Evolutionary conservation across 1,140 invertebrate genomes (phyloP).

Genomic region (Drosophila fuyamai): DNA sequence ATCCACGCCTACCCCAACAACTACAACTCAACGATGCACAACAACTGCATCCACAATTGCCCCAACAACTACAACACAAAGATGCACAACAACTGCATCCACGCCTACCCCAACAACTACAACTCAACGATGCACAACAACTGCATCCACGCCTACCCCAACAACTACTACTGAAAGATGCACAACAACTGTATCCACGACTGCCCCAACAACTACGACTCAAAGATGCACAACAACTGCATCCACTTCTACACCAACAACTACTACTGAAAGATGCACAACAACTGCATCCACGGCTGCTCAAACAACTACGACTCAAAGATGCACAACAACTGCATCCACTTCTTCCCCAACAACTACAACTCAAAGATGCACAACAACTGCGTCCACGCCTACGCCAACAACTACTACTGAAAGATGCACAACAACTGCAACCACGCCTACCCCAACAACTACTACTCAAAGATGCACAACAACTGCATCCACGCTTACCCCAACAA

Average conservation of each 20-base stretch:
- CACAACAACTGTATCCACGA: neutral
- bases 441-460: neutral
- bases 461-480: neutral
- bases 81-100: neutral
- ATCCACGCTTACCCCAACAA: neutral
- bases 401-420: neutral
- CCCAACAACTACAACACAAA: neutral
- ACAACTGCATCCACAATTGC: neutral
- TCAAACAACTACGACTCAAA: neutral
- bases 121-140: constrained; percentile 5
- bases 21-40: neutral
- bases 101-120: neutral
- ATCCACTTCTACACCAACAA: too few relatives aligned
- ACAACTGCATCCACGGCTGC: neutral
- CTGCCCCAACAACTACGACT: neutral
- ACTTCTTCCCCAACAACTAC: neutral
- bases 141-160: neutral
- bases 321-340: neutral
- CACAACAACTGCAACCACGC: neutral
- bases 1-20: neutral
- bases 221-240: neutral
- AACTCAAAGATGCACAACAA: neutral
- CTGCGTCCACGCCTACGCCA: too few relatives aligned
- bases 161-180: neutral
- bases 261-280: constrained; percentile 2